phyloP scores from a whole-genome alignment of 2,797 vertebrate genomes.

The Eulemur rubriventer region DNA sequence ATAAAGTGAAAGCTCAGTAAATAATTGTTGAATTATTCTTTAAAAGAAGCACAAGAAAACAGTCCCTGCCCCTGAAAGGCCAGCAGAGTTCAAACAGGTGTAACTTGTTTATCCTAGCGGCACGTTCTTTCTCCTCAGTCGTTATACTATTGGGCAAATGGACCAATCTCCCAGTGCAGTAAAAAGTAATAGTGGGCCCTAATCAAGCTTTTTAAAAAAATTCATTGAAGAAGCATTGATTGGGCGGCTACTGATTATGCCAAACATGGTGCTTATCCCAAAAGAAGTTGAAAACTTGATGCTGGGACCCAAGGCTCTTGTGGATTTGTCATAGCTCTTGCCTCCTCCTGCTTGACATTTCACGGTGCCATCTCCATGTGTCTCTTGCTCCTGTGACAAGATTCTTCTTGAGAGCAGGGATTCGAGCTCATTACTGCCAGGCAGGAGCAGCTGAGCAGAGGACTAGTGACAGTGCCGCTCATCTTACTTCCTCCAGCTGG shows the following conservation, averaged over 20 bases:
- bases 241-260: background rate
- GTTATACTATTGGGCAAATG: background rate
- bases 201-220: background rate
- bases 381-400: background rate
- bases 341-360: background rate
- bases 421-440: background rate
- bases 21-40: background rate
- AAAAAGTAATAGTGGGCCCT: background rate
- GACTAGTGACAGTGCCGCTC: background rate
- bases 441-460: background rate
- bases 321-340: background rate
- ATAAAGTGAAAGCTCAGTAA: background rate
- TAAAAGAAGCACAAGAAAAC: background rate
- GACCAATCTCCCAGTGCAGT: background rate
- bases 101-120: background rate
- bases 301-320: background rate
- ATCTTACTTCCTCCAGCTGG: background rate
- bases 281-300: background rate
- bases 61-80: background rate
- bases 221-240: background rate
- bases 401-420: background rate
- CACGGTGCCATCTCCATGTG: background rate
- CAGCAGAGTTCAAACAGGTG: background rate
- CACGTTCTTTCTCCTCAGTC: background rate
- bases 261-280: background rate